Base-by-base conservation (phyloP, 2,113 vertebrate genomes). In the Entomyzon cyanotis region DNA sequence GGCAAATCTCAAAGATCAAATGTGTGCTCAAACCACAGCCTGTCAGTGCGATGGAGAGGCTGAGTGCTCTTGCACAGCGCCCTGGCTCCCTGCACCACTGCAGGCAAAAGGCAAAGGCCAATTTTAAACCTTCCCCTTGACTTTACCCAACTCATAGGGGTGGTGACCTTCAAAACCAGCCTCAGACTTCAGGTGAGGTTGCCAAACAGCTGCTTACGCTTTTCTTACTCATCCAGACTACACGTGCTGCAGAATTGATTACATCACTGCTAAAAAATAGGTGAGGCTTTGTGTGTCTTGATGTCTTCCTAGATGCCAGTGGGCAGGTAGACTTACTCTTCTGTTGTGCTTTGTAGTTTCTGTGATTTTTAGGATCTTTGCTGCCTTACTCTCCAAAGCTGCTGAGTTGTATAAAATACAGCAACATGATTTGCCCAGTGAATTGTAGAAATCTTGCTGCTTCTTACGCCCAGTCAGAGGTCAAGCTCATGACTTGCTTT, bases 231-330 rank as follows among this genome's bases (percentile, higher is more conserved):
- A 13, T 35, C 15, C 31, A 39, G 55, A 18, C 19, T 27, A 3
- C 5, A 69, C 52, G 23, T n/a, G 7, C 31, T 62, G 55, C 17
- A 28, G 50, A 21, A 65, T 5, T 69, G 9, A 20, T n/a, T 58
- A 8, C 18, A 12, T 11, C 5, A 7, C 11, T 67, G 37, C 18
- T 70, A 21, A 87, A 30, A 50, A 62, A 21, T 1, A 69, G 10
- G 13, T 42, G n/a, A 84, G 30, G 7, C 14, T 65, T 53, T 0
- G 0, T 20, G 10, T 15, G 10, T 67, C 21, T 11, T 0, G 0
- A 7, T 25, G 33, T 33, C 35, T 33, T 37, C 2, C 19, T 53
- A 28, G 20, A 9, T 65, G 28, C 7, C 2, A 2, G 23, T 44
- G 28, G 8, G 23, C 35, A 64, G 35, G 12, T 44, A 28, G 28